Base-by-base conservation (phyloP, 2,888 invertebrate genomes). In the Dryobotodes eremita region DNA sequence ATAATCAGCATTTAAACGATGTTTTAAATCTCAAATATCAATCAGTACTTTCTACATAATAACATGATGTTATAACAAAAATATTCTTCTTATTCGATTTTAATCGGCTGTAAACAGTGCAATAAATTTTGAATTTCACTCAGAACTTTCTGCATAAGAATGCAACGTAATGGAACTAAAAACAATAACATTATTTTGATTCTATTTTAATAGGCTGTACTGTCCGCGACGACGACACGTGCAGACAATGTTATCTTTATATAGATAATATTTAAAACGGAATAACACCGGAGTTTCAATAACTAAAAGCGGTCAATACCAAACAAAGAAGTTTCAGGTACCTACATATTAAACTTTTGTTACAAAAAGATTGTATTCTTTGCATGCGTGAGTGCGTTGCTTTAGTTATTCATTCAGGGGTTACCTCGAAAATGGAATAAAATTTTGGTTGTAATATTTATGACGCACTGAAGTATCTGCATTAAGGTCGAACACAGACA, bases 381-480 rank as follows among this genome's bases (percentile, higher is more conserved):
- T 23, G 31, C 50, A 46, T 75, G 55, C 66, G 65, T 71, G 50
- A 8, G 70, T 65, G 46, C 46, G n/a, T 71, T 64, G n/a, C 62
- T 82, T 83, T 71, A 23, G 23, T 83, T 55, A 71, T 75, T 36
- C 50, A 65, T 75, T 36, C 26, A 80, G 11, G 46, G 50, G 61
- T 78, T 71, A 83, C 83, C 83, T 82, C 68, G 71, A 71, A 62
- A 57, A 48, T 23, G 50, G 53, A 59, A 82, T 82, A 75, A 82
- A 69, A 46, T 65, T 82, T 83, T 76, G 53, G 68, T 76, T 80
- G 59, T 70, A 46, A 77, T 83, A 81, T 75, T 77, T 75, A 75
- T 73, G 75, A 76, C 68, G 71, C 71, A 71, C 50, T 75, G 57
- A 82, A 75, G 17, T 69, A 82, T 80, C 68, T 53, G 66, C 68